Conservation (phyloP, 2,797 vertebrate genomes). For the Sylvilagus floridanus region DNA sequence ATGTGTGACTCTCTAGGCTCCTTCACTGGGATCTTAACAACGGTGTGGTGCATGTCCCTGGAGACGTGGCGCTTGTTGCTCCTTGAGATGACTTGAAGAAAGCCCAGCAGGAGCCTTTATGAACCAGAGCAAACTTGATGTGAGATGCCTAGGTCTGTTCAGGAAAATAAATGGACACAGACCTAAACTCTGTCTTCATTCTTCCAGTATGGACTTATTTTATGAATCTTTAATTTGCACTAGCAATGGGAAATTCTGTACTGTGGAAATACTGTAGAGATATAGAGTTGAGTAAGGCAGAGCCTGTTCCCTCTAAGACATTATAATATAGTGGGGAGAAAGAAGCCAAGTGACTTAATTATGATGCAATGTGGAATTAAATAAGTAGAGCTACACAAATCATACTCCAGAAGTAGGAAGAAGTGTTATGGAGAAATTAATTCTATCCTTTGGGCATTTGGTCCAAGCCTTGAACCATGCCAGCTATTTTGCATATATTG, state of each 20-base stretch:
- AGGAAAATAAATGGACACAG: not conserved
- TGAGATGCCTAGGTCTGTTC: not conserved
- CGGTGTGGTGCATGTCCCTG: not conserved
- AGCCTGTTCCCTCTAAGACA: not conserved
- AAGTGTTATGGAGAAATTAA: not conserved
- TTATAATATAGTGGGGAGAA: not conserved
- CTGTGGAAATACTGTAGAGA: not conserved
- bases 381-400: not conserved
- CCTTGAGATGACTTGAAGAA: not conserved
- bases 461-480: not conserved
- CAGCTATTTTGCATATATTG: constrained; percentile 1
- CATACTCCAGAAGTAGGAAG: not conserved
- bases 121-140: not conserved
- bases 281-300: not conserved
- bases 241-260: not conserved
- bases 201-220: constrained; percentile 14
- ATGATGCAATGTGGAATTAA: not conserved
- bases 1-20: not conserved
- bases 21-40: not conserved
- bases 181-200: not conserved
- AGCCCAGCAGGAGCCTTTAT: not conserved
- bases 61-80: not conserved
- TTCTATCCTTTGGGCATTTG: not conserved
- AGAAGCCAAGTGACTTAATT: not conserved
- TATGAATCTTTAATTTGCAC: not conserved